These are phyloP conservation scores for Eupristina koningsbergeri DNA, from an alignment of 1,140 invertebrate genomes.

Conservation along the genomic window DNA sequence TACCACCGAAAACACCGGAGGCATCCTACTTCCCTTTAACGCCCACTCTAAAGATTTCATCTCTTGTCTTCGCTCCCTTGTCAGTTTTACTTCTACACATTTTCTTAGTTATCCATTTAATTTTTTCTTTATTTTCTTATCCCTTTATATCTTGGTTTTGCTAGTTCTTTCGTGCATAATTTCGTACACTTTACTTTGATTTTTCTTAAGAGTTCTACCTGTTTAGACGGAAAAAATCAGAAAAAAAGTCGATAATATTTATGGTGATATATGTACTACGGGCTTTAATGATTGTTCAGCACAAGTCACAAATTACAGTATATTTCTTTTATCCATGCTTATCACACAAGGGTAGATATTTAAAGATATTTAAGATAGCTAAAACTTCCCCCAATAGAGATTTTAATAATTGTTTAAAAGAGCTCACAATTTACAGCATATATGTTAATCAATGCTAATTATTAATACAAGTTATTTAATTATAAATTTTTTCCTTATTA, in stretches of 20 bases:
- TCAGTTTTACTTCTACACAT: constrained; percentile 14
- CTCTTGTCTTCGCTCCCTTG: background rate
- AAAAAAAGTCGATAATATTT: no score
- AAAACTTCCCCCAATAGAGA: no score
- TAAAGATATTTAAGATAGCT: no score
- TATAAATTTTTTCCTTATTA: no score
- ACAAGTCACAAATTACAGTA: constrained; percentile 21
- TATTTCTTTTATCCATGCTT: no score
- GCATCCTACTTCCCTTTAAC: constrained; percentile 61
- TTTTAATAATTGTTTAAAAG: no score
- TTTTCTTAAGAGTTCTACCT: background rate
- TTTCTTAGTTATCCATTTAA: background rate
- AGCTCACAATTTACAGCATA: no score
- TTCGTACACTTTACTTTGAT: background rate
- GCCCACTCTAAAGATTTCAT: constrained; percentile 46
- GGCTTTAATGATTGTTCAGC: background rate
- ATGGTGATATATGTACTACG: background rate
- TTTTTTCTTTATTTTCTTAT: constrained; percentile 11
- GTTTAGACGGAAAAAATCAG: background rate
- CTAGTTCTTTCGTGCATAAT: background rate
- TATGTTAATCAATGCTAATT: no score
- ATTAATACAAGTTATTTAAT: no score
- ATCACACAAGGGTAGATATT: no score
- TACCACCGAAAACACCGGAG: constrained; percentile 58
- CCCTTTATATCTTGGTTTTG: constrained; percentile 30